Evolutionary conservation across 2,113 vertebrate genomes (phyloP).

Genomic region (Alosa alosa): DNA sequence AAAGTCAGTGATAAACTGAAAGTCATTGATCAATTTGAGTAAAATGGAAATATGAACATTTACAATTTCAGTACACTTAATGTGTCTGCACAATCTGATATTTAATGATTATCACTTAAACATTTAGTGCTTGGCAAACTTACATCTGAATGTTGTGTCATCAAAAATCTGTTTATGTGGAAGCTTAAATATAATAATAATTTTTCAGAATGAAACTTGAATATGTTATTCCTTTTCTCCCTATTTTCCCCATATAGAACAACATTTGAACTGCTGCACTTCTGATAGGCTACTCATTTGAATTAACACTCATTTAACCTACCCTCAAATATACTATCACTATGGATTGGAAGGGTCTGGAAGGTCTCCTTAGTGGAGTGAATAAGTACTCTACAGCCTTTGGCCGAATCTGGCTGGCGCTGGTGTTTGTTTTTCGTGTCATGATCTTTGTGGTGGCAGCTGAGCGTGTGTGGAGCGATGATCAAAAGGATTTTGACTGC

Average conservation of each 20-base stretch:
- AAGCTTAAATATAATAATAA: not conserved
- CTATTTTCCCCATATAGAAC: not conserved
- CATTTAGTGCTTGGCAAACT: not conserved
- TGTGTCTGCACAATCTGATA: too few relatives aligned
- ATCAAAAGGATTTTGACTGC: constrained; percentile 77
- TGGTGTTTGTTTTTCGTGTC: constrained; percentile 79
- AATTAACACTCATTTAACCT: not conserved
- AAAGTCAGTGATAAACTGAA: not conserved
- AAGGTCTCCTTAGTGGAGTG: constrained; percentile 74
- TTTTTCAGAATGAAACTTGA: not conserved
- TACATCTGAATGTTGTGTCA: not conserved
- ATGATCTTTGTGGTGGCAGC: constrained; percentile 78
- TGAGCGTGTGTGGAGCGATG: constrained; percentile 75
- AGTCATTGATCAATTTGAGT: too few relatives aligned
- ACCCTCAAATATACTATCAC: not conserved
- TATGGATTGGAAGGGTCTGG: constrained; percentile 79
- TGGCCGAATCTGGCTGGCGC: constrained; percentile 78
- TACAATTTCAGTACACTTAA: too few relatives aligned
- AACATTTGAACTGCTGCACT: not conserved
- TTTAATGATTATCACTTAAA: too few relatives aligned
- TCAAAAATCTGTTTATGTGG: not conserved
- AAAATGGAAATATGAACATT: too few relatives aligned
- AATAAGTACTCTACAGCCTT: constrained; percentile 81
- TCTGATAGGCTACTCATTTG: not conserved
- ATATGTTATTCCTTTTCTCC: not conserved